phyloP scores from a whole-genome alignment of 2,888 invertebrate genomes.

The Sepioteuthis lessoniana region DNA sequence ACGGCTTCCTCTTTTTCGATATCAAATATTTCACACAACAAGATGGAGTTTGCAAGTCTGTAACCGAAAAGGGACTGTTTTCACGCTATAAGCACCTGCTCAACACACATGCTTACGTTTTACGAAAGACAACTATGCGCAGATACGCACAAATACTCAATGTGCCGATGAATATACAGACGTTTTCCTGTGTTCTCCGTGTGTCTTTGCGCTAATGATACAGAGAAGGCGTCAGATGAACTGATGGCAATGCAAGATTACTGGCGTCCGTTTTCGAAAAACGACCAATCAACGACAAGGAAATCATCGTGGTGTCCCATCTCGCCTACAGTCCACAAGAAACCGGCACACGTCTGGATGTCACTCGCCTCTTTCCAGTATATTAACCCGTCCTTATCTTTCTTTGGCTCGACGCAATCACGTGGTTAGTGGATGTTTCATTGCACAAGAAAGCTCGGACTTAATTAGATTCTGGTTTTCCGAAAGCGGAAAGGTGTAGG shows the following conservation, averaged over 20 bases:
- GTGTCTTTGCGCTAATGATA: background rate
- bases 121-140: background rate
- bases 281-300: background rate
- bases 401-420: no score
- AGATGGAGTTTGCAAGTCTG: background rate
- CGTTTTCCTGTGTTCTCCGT: background rate
- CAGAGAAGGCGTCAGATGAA: background rate
- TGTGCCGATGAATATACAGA: background rate
- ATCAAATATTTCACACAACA: conserved; percentile 1
- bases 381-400: background rate
- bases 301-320: background rate
- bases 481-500: no score
- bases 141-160: background rate
- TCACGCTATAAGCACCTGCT: conserved; percentile 33
- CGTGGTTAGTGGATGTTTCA: no score
- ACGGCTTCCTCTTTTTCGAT: background rate
- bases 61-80: background rate
- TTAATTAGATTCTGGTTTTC: no score
- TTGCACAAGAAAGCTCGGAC: no score
- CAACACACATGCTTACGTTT: background rate
- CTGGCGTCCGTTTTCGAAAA: background rate
- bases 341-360: background rate
- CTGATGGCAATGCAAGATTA: background rate
- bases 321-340: background rate
- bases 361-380: conserved; percentile 1